A percentile compares a stretch with the other conserved stretches of the same genome.
Conservation (phyloP, 2,888 invertebrate species). For the Drosophila parthenogenetica region DNA sequence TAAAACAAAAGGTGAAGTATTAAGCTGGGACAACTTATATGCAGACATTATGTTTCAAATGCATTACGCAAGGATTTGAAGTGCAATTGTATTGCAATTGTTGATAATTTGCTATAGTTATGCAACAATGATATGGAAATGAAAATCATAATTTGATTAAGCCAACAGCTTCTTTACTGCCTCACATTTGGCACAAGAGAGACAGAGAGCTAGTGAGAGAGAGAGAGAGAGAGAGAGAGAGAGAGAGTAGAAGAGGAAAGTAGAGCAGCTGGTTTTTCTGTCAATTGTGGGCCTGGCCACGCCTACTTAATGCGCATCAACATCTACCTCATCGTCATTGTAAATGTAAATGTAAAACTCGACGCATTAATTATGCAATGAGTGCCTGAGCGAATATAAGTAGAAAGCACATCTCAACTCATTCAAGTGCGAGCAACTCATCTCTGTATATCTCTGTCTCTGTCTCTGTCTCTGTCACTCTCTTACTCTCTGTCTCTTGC, state of each 20-base stretch:
- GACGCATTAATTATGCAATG: conserved; percentile 73
- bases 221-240: not conserved
- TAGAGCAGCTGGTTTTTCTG: conserved; percentile 12
- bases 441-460: not conserved
- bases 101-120: conserved; percentile 38
- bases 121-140: conserved; percentile 63
- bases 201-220: not conserved
- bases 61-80: not conserved
- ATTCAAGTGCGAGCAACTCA: conserved; percentile 3
- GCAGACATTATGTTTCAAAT: not conserved
- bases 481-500: not conserved
- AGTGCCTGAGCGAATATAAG: conserved; percentile 25
- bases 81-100: conserved; percentile 9
- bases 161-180: conserved; percentile 38
- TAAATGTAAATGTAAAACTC: conserved; percentile 72
- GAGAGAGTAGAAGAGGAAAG: too few species aligned
- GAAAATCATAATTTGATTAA: conserved; percentile 78
- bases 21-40: not conserved
- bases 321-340: conserved; percentile 56
- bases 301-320: conserved; percentile 62
- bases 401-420: conserved; percentile 12
- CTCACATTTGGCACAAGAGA: conserved; percentile 35
- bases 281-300: conserved; percentile 32
- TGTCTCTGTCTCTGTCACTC: not conserved
- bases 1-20: not conserved